A percentile compares a stretch with the other conserved stretches of the same genome.
Conservation (phyloP, 2,888 invertebrate species). For the Gasteruption jaculator region DNA sequence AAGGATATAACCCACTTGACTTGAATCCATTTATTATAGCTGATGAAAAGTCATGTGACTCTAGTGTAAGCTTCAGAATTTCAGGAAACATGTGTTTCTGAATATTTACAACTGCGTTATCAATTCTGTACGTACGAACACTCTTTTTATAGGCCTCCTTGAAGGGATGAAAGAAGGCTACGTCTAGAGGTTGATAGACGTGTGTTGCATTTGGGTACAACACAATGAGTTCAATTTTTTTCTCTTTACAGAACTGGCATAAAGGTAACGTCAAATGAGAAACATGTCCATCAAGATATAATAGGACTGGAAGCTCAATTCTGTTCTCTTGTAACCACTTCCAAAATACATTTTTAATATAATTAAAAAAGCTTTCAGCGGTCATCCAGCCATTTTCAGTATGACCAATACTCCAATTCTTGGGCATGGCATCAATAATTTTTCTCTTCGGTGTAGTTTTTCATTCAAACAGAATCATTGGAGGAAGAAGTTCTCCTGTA, state of each 20-base stretch:
- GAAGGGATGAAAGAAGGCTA: too few species aligned
- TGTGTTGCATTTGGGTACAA: constrained; percentile 16
- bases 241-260: constrained; percentile 8
- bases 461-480: constrained; percentile 6
- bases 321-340: constrained; percentile 25
- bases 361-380: constrained; percentile 25
- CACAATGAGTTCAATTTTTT: constrained; percentile 12
- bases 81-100: too few species aligned
- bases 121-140: too few species aligned
- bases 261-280: constrained; percentile 23
- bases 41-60: too few species aligned
- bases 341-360: constrained; percentile 24
- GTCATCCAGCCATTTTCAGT: constrained; percentile 31
- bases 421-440: constrained; percentile 12
- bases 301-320: constrained; percentile 24
- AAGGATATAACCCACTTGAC: too few species aligned
- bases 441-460: too few species aligned
- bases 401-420: constrained; percentile 25
- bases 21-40: too few species aligned
- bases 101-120: too few species aligned
- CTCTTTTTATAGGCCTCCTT: too few species aligned
- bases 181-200: too few species aligned
- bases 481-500: constrained; percentile 7
- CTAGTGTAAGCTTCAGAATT: too few species aligned
- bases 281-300: constrained; percentile 30